Percentiles rank a stretch among this genome's conserved stretches.
Conservation (phyloP, 92 coral and sea anemone genomes). For the Phymanthus crucifer region DNA sequence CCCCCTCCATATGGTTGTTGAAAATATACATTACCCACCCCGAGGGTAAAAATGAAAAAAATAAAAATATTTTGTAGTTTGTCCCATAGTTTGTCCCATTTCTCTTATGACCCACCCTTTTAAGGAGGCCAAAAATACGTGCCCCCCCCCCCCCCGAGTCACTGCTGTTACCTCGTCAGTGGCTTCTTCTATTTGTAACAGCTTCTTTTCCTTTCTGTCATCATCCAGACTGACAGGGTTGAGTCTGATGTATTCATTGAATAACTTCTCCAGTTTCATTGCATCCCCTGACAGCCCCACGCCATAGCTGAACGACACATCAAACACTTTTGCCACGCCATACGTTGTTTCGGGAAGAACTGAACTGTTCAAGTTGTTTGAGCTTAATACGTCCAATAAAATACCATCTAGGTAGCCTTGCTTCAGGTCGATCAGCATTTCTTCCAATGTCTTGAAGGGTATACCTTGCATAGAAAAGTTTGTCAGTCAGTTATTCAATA, state of each 20-base stretch:
- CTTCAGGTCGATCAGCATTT: slow-evolving; percentile 25
- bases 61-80: too few relatives aligned
- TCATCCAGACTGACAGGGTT: slow-evolving; percentile 19
- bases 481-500: neutral
- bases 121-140: too few relatives aligned
- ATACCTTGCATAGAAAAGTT: slow-evolving; percentile 13
- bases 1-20: too few relatives aligned
- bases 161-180: neutral
- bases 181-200: neutral
- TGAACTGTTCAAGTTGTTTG: slow-evolving; percentile 19
- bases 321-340: slow-evolving; percentile 26
- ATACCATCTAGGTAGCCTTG: slow-evolving; percentile 31
- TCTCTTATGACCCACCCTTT: too few relatives aligned
- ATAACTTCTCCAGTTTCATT: slow-evolving; percentile 17
- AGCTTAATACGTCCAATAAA: slow-evolving; percentile 23
- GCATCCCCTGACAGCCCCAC: slow-evolving; percentile 32
- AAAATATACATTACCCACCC: too few relatives aligned
- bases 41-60: too few relatives aligned
- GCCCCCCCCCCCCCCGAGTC: too few relatives aligned
- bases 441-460: slow-evolving; percentile 3
- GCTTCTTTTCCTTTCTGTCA: neutral
- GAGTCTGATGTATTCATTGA: slow-evolving; percentile 12
- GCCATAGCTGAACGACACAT: slow-evolving; percentile 23
- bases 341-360: slow-evolving; percentile 22
- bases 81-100: too few relatives aligned